Percentiles rank a stretch among this genome's conserved stretches.
Conservation (phyloP, 2,888 invertebrate species). For the Zygogramma bicolorata region DNA sequence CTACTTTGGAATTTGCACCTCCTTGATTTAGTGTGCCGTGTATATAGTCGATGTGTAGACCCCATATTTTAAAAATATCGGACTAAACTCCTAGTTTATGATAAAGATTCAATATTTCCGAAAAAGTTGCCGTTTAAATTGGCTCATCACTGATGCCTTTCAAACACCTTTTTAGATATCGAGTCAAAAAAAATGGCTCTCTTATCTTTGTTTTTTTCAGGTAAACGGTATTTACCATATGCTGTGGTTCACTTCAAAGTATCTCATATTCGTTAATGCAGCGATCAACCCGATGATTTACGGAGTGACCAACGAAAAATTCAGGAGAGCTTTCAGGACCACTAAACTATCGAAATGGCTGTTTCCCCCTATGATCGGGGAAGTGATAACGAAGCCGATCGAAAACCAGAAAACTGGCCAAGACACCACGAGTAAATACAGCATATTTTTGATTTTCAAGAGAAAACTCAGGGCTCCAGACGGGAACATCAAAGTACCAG, state of each 20-base stretch:
- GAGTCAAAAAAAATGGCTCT: background rate
- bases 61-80: too few relatives aligned
- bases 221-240: conserved; percentile 71
- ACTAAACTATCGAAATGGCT: conserved; percentile 69
- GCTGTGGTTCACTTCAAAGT: conserved; percentile 78
- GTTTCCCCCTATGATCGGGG: conserved; percentile 44
- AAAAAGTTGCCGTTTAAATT: too few relatives aligned
- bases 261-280: conserved; percentile 78
- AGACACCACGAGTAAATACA: conserved; percentile 39
- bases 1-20: too few relatives aligned
- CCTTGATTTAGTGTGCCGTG: too few relatives aligned
- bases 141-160: too few relatives aligned
- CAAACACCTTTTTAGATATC: too few relatives aligned
- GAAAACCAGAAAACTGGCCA: conserved; percentile 33
- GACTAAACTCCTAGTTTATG: too few relatives aligned
- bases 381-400: conserved; percentile 26
- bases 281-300: conserved; percentile 84
- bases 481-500: background rate
- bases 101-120: too few relatives aligned
- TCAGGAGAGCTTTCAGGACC: conserved; percentile 75
- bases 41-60: too few relatives aligned
- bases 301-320: conserved; percentile 79
- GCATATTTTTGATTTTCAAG: conserved; percentile 50
- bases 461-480: conserved; percentile 37
- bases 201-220: conserved; percentile 60